Conservation (phyloP, 2,113 vertebrate species). For the Tragelaphus strepsiceros region DNA sequence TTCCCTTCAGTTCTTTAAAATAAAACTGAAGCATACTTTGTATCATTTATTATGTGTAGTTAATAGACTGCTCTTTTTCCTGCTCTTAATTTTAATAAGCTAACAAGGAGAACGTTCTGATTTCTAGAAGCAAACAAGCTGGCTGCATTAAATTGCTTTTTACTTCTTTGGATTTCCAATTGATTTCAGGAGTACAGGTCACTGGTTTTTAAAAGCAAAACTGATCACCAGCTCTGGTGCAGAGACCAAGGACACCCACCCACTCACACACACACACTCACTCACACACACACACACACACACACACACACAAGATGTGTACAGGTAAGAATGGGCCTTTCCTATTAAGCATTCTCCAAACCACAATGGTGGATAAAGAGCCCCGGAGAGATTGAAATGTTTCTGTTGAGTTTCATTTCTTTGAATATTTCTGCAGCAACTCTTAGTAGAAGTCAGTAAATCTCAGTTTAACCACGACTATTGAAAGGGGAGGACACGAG, state of each 20-base stretch:
- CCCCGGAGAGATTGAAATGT: not conserved
- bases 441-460: conserved; percentile 52
- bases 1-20: conserved; percentile 2
- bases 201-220: not conserved
- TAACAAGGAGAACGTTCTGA: not conserved
- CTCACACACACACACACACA: not conserved
- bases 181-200: not conserved
- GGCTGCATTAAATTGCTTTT: not conserved
- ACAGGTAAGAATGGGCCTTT: not conserved
- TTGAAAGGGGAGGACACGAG: conserved; percentile 46
- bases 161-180: not conserved
- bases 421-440: conserved; percentile 39
- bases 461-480: conserved; percentile 52
- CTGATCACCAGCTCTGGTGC: not conserved
- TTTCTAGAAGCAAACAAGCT: not conserved
- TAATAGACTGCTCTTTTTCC: conserved; percentile 31
- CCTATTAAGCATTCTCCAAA: not conserved
- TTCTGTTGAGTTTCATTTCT: conserved; percentile 28
- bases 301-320: not conserved
- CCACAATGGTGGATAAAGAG: not conserved
- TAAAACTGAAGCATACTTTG: not conserved
- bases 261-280: not conserved
- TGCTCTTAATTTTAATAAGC: conserved; percentile 35
- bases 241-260: not conserved
- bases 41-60: conserved; percentile 6